phyloP scores from a whole-genome alignment of 1,140 invertebrate genomes.

The Drosophila pandora region DNA sequence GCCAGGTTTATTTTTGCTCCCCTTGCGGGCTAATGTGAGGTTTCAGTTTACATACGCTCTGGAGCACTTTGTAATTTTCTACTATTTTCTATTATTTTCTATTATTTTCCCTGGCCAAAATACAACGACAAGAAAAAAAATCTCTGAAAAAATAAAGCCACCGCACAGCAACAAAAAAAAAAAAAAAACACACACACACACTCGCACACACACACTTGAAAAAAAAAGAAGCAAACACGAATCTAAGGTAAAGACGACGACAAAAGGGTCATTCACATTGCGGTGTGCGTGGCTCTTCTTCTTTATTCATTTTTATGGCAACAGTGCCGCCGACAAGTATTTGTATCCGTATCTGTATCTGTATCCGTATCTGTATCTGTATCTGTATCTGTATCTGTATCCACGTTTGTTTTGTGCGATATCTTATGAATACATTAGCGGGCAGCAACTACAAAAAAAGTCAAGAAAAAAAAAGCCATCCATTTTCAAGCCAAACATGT shows the following conservation, averaged over 20 bases:
- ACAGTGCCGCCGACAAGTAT: conserved; percentile 56
- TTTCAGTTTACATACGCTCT: conserved; percentile 48
- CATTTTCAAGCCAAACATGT: conserved; percentile 39
- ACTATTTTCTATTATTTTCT: conserved; percentile 31
- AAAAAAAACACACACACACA: too few species aligned
- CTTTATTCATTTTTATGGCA: conserved; percentile 15
- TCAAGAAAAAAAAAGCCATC: neutral
- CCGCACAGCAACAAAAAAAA: conserved; percentile 35
- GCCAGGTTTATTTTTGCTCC: conserved; percentile 27
- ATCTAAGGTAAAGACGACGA: conserved; percentile 32
- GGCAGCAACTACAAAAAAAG: conserved; percentile 10
- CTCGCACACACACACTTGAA: too few species aligned
- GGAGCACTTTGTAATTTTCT: conserved; percentile 45
- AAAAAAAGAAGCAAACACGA: conserved; percentile 35
- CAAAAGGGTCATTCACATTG: conserved; percentile 73
- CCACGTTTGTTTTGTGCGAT: conserved; percentile 56
- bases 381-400: conserved; percentile 18
- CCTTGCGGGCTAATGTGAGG: conserved; percentile 35
- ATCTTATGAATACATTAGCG: conserved; percentile 76
- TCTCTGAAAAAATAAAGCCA: conserved; percentile 37
- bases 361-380: conserved; percentile 22
- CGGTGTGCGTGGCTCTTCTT: conserved; percentile 44
- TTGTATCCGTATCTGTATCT: conserved; percentile 32
- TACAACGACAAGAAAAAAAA: conserved; percentile 32
- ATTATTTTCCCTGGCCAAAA: conserved; percentile 47